Evolutionary conservation across 2,888 invertebrate genomes (phyloP), one percentile per base, ranked within the genome.

Genomic region (Cephonodes hylas): DNA sequence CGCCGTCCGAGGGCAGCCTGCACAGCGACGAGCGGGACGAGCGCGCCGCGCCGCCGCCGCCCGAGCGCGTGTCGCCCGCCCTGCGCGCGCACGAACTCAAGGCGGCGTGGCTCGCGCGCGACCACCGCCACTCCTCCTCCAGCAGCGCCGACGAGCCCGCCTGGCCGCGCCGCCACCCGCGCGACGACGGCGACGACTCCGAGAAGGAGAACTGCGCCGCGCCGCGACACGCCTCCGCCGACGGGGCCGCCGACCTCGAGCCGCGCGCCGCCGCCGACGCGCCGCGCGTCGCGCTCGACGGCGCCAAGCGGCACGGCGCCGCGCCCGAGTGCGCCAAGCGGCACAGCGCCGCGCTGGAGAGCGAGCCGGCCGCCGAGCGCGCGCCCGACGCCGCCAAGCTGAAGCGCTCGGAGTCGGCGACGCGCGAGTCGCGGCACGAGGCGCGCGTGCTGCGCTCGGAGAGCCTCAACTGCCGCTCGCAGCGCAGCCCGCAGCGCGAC

Each of bases 201-300:
- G 85, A 89, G 83, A 89, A 85, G 79, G 86, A 89, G 74, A 88
- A 90, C 85, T 81, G 86, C 73, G 71, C 72, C 73, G 72, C 62
- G 96, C 87, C 94, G 96, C 68, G 96, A 95, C 81, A 96, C 96
- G 80, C 93, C 95, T 71, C 93, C 96, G 46, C 95, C 95, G 82
- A 88, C 86, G n/a, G n/a, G n/a, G n/a, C 64, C 83, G 83, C 64
- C 73, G 76, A 71, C 63, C 83, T 77, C 63, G n/a, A n/a, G n/a
- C 67, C 80, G 62, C 66, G 81, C 66, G 93, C 93, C 61, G 91
- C 93, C 75, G 91, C 93, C 78, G 93, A 93, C 74, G 61, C 69
- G 68, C 66, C 63, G 46, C 66, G 62, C 65, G 58, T 71, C 74
- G 61, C 62, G 68, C 68, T 69, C 60, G 80, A 83, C 68, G 70